Percentiles rank a stretch among this genome's conserved stretches.
Evolutionary conservation across 2,888 invertebrate species (phyloP).

Genomic region (Gisinianus flammeolus): DNA sequence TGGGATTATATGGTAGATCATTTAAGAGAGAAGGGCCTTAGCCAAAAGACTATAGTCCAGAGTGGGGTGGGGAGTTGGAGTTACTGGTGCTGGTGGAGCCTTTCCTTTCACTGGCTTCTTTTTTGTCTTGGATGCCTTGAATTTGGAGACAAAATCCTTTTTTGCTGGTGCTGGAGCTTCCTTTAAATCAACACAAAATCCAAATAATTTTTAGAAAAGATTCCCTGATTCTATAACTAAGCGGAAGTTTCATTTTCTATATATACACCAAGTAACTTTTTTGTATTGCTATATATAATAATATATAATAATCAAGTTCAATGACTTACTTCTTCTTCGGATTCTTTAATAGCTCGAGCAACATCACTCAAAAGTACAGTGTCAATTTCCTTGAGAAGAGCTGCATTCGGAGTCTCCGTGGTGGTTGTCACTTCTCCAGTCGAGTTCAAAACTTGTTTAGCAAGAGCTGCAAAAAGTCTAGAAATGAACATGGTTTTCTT

Average conservation of each 20-base stretch:
- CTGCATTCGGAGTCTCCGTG: slow-evolving; percentile 41
- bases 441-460: slow-evolving; percentile 50
- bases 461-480: slow-evolving; percentile 53
- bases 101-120: neutral
- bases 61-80: slow-evolving; percentile 42
- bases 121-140: slow-evolving; percentile 10
- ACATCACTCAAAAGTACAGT: slow-evolving; percentile 46
- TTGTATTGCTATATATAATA: too few species aligned
- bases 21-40: slow-evolving; percentile 46
- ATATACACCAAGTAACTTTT: too few species aligned
- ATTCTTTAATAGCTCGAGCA: slow-evolving; percentile 37
- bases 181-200: neutral
- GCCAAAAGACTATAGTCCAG: slow-evolving; percentile 50
- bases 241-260: too few species aligned
- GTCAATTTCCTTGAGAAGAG: slow-evolving; percentile 47
- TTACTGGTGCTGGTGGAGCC: neutral
- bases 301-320: too few species aligned
- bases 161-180: slow-evolving; percentile 3
- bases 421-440: slow-evolving; percentile 40
- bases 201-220: neutral
- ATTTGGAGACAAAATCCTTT: neutral
- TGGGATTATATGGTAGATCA: too few species aligned
- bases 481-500: slow-evolving; percentile 56
- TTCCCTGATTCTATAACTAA: neutral
- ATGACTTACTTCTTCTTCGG: slow-evolving; percentile 2